phyloP scores from a whole-genome alignment of 2,888 invertebrate genomes.

The Hoplodrina ambigua region DNA sequence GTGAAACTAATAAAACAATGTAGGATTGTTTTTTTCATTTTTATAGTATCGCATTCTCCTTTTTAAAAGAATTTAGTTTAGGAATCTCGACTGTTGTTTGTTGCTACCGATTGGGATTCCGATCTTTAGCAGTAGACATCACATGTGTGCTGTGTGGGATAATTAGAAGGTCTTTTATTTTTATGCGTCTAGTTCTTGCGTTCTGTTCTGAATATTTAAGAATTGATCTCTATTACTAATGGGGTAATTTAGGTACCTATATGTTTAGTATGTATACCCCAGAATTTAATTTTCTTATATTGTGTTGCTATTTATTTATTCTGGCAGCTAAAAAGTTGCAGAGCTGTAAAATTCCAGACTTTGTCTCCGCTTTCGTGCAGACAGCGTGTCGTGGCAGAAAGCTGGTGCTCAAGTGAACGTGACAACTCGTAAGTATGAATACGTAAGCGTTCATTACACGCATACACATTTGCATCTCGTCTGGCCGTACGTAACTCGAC shows the following conservation, averaged over 20 bases:
- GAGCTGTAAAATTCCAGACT: slow-evolving; percentile 3
- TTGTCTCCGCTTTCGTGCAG: slow-evolving; percentile 11
- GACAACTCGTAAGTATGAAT: slow-evolving; percentile 61
- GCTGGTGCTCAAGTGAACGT: slow-evolving; percentile 46
- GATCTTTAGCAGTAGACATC: background rate
- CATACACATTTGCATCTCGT: slow-evolving; percentile 63
- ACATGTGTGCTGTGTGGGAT: background rate
- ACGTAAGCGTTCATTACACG: slow-evolving; percentile 68
- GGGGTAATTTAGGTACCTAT: background rate
- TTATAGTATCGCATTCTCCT: background rate
- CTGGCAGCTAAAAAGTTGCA: background rate
- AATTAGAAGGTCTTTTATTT: too few relatives aligned
- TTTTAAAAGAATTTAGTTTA: background rate
- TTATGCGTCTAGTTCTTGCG: too few relatives aligned
- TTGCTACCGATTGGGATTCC: background rate
- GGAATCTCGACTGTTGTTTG: background rate
- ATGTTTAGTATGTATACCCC: too few relatives aligned
- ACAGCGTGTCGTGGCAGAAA: slow-evolving; percentile 32
- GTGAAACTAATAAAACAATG: background rate
- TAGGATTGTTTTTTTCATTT: background rate
- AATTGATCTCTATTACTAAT: background rate
- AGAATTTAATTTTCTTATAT: background rate
- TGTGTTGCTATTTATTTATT: background rate
- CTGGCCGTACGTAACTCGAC: slow-evolving; percentile 67
- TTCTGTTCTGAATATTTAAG: background rate